These are phyloP conservation scores for Alca torda DNA, from an alignment of 2,797 vertebrate genomes.

Conservation along the genomic window DNA sequence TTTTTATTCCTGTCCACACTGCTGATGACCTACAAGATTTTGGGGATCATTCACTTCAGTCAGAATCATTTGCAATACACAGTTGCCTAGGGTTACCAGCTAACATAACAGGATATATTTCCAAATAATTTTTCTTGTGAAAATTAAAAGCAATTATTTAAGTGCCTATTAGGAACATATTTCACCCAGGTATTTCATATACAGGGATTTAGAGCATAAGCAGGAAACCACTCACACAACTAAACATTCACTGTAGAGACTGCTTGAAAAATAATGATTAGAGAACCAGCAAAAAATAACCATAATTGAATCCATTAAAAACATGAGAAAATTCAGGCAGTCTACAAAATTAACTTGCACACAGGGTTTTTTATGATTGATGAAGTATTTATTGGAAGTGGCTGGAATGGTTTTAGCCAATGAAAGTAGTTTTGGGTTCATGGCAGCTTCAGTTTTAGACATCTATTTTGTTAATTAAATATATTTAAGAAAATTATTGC, in stretches of 20 bases:
- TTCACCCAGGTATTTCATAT: background rate
- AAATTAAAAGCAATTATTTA: background rate
- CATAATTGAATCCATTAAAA: background rate
- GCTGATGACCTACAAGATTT: background rate
- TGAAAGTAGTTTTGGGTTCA: background rate
- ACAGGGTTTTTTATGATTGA: background rate
- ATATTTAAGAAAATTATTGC: slow-evolving; percentile 4
- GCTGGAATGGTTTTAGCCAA: background rate
- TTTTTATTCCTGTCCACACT: background rate
- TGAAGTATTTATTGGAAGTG: slow-evolving; percentile 23
- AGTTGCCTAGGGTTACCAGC: background rate
- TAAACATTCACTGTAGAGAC: background rate
- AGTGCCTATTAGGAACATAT: background rate
- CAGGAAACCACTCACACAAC: background rate
- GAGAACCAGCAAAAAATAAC: background rate
- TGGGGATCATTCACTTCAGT: background rate
- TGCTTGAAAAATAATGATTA: background rate
- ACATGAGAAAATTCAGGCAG: background rate
- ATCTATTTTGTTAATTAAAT: slow-evolving; percentile 37
- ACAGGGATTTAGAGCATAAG: background rate
- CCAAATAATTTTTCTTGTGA: background rate
- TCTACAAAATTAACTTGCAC: background rate
- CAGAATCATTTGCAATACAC: background rate
- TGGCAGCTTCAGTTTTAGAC: slow-evolving; percentile 1
- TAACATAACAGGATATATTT: background rate